Conservation (phyloP, 2,797 vertebrate species). For the Takifugu rubripes region DNA sequence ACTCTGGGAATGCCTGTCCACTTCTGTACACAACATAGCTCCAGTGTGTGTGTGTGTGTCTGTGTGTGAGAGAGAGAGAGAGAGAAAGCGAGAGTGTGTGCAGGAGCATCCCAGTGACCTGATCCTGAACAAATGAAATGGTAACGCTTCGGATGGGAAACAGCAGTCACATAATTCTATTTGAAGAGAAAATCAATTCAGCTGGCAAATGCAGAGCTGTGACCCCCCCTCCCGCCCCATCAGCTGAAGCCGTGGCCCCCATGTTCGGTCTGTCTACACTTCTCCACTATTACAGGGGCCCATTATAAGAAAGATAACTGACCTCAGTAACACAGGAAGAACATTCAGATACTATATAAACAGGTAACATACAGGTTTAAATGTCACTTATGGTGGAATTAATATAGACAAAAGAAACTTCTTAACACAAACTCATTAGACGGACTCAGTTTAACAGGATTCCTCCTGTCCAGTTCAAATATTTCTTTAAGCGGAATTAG, state of each 20-base stretch:
- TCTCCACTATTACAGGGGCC: too few relatives aligned
- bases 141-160: conserved; percentile 47
- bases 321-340: too few relatives aligned
- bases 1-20: not conserved
- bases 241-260: too few relatives aligned
- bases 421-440: not conserved
- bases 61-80: not conserved
- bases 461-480: not conserved
- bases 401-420: not conserved
- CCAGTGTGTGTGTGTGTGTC: not conserved
- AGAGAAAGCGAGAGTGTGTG: not conserved
- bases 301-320: too few relatives aligned
- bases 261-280: too few relatives aligned
- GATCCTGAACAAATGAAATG: conserved; percentile 63
- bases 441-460: too few relatives aligned
- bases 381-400: too few relatives aligned
- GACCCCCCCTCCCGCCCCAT: not conserved
- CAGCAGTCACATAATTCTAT: conserved; percentile 53
- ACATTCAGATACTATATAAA: too few relatives aligned
- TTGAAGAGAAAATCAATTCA: conserved; percentile 65
- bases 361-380: too few relatives aligned
- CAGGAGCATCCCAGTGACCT: conserved; percentile 37
- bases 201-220: conserved; percentile 40
- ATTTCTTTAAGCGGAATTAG: conserved; percentile 1
- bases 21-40: too few relatives aligned